A percentile compares a stretch with the other conserved stretches of the same genome.
Evolutionary conservation across 1,140 invertebrate species (phyloP).

Genomic region (Microplitis demolitor): DNA sequence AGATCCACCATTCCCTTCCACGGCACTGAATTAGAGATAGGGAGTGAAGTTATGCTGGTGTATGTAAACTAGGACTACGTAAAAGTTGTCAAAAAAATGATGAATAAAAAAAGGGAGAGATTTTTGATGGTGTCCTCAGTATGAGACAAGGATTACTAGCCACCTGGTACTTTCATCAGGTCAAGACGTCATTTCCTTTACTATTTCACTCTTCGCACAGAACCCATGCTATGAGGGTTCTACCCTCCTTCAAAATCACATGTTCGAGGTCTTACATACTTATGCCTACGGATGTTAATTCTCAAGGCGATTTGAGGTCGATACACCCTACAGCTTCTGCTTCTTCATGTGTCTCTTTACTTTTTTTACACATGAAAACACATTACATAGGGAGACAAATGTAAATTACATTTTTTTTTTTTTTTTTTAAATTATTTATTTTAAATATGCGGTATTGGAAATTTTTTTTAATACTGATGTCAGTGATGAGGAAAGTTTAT

Average conservation of each 20-base stretch:
- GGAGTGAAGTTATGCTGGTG: background rate
- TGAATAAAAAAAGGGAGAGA: slow-evolving; percentile 7
- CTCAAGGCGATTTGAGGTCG: slow-evolving; percentile 21
- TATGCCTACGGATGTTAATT: slow-evolving; percentile 21
- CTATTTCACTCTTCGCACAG: slow-evolving; percentile 19
- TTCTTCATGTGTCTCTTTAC: background rate
- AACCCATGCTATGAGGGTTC: slow-evolving; percentile 10
- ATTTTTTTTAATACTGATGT: no score
- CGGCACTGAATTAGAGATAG: slow-evolving; percentile 14
- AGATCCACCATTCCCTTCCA: slow-evolving; percentile 38
- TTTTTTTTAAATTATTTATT: no score
- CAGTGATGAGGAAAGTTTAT: no score
- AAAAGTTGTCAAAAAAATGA: background rate
- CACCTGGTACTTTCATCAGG: slow-evolving; percentile 54
- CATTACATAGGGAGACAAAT: background rate
- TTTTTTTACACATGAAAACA: background rate
- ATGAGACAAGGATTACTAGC: slow-evolving; percentile 48
- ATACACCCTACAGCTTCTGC: slow-evolving; percentile 17
- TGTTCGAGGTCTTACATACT: slow-evolving; percentile 5
- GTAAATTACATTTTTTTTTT: background rate
- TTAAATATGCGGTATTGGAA: no score
- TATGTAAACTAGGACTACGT: background rate
- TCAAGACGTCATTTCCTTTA: slow-evolving; percentile 22
- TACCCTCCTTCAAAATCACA: slow-evolving; percentile 18
- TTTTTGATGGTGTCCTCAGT: background rate